Evolutionary conservation across 2,113 vertebrate genomes (phyloP), one percentile per base, ranked within the genome.

Genomic region (Thamnophis sirtalis): DNA sequence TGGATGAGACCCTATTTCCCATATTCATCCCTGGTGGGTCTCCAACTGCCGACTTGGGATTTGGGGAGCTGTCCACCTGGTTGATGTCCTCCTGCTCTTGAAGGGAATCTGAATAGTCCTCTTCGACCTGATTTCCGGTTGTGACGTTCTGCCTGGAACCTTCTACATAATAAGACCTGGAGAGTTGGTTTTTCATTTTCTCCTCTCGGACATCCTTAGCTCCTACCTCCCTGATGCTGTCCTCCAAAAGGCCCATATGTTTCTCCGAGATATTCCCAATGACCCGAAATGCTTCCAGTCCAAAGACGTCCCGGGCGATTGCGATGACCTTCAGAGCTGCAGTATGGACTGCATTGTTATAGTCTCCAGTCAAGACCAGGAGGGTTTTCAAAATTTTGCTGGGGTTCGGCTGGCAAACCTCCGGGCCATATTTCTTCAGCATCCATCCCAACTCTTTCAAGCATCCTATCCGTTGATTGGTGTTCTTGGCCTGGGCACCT

Each of bases 401-500:
- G 0, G 98, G 96, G 7, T 97, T 97, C 0, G 98, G 98, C 86
- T 98, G 97, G 90, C 98, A 98, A 6, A 98, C 97, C 26, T 98
- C 98, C 96, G 98, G 97, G 38, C 98, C 97, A 0, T 97, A 97
- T 1, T 94, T 96, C 86, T 97, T 97, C 7, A 98, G 97, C 92
- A 98, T 92, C 94, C 97, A 97, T 7, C 97, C 98, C 51, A 98
- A 91, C 95, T 98, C 98, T 84, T 98, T 97, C 58, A 98, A 96
- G 93, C 98, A 98, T 88, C 98, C 98, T 90, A 98, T 98, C 97
- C 98, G 97, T 93, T 99, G 98, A 93, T 99, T 99, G 73, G 98
- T 97, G 94, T 99, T 99, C 96, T 98, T 99, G 28, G 98, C 98
- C 95, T 98, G 99, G 2, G 98, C 98, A 84, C 98, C 98, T 33